Conservation (phyloP, 2,113 vertebrate genomes). For the Rana temporaria region DNA sequence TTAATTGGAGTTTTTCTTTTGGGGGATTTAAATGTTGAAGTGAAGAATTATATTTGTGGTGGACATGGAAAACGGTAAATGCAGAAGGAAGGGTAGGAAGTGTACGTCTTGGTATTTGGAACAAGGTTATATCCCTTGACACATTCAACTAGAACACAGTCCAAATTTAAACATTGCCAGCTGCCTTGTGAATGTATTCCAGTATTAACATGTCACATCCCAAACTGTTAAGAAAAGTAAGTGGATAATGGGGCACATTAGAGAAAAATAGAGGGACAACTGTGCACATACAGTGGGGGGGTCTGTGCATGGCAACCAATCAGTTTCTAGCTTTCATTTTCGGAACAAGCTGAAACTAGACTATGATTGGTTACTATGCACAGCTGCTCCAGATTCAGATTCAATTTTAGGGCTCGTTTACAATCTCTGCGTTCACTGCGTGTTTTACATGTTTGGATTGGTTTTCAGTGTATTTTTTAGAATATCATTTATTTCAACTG, state of each 20-base stretch:
- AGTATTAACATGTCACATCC: conserved; percentile 41
- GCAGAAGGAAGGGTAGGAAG: not conserved
- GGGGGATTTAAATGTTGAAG: not conserved
- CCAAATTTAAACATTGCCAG: conserved; percentile 51
- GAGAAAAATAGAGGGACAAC: not conserved
- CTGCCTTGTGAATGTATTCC: conserved; percentile 25
- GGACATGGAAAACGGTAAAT: conserved; percentile 1
- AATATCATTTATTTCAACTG: too few species aligned
- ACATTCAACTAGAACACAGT: conserved; percentile 52
- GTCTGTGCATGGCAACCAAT: too few species aligned
- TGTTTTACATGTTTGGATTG: too few species aligned
- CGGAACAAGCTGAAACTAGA: too few species aligned
- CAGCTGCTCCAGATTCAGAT: too few species aligned
- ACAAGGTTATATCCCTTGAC: conserved; percentile 54
- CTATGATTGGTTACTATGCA: too few species aligned
- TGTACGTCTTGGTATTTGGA: conserved; percentile 42
- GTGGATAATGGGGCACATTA: not conserved
- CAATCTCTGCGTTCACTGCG: too few species aligned
- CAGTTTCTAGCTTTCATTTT: too few species aligned
- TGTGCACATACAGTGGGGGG: not conserved
- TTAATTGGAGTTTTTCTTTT: too few species aligned
- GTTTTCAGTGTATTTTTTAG: too few species aligned
- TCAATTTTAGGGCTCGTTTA: too few species aligned
- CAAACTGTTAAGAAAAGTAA: not conserved
- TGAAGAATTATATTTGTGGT: not conserved